Evolutionary conservation across 2,888 invertebrate genomes (phyloP), one percentile per base, ranked within the genome.

Genomic region (Archips crataeganus): DNA sequence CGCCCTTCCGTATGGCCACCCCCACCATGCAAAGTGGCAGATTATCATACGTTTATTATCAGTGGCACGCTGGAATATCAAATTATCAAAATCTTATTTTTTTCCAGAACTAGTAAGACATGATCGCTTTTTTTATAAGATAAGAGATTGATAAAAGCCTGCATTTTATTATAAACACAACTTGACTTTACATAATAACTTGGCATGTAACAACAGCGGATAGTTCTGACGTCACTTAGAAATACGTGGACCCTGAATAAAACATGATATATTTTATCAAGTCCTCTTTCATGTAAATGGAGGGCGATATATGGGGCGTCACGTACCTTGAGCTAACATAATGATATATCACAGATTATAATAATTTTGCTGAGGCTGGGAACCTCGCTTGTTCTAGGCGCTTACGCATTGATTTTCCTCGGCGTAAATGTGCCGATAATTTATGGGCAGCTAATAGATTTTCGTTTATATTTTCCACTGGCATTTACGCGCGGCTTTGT

Each of bases 251-350:
- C 59, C 49, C 73, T 74, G 74, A 74, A 74, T 74, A 74, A 74
- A 69, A 74, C 74, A 74, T 74, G 74, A 65, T 65, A 68, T 73
- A 69, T 73, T 42, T 51, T 64, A 74, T 65, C 69, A 64, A 65
- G 49, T 65, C 60, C 69, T 69, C 69, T 74, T 54, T 69, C 60
- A 74, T 74, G 74, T 74, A 69, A 74, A 74, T 74, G 68, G 34
- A n/a, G 57, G 68, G 57, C 57, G 59, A 73, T 73, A 59, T 73
- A 73, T 73, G 73, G 57, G 47, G 57, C 59, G 39, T 67, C 72
- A 68, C 72, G 68, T 73, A 73, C 73, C 68, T 68, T 59, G 9
- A 34, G 34, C 73, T 62, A 68, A 68, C 59, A 73, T 73, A 73
- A 73, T 68, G 73, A 64, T 68, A 68, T 63, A 68, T 68, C 59